A percentile compares a stretch with the other conserved stretches of the same genome.
These are phyloP conservation scores for Euura lappo DNA, from an alignment of 1,140 invertebrate species.

Conservation along the genomic window DNA sequence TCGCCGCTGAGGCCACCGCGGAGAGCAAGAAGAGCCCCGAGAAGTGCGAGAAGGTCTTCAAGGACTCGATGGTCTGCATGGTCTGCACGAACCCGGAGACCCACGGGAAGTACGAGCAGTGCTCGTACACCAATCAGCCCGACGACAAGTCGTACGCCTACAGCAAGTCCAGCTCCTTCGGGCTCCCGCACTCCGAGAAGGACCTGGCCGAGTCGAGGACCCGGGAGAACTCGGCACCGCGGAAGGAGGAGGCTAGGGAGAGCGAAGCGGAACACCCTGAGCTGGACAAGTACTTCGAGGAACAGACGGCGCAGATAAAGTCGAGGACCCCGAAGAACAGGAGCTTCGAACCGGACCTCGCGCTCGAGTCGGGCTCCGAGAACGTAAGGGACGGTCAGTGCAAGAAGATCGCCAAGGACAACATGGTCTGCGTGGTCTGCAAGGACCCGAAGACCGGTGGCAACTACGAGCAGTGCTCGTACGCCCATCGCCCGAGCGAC, in stretches of 20 bases:
- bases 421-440: constrained; percentile 71
- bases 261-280: neutral
- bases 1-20: constrained; percentile 17
- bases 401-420: constrained; percentile 66
- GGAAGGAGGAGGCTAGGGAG: neutral
- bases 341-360: constrained; percentile 11
- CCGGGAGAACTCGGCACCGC: neutral
- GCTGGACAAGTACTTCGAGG: neutral
- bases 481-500: constrained; percentile 70
- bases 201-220: neutral
- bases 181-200: neutral
- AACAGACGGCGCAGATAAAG: neutral
- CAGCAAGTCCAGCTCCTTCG: constrained; percentile 38
- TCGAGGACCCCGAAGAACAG: neutral
- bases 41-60: constrained; percentile 66
- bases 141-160: constrained; percentile 71
- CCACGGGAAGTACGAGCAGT: constrained; percentile 76
- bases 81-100: constrained; percentile 72
- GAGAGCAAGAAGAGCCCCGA: constrained; percentile 40
- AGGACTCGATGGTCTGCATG: constrained; percentile 72
- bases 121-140: constrained; percentile 70
- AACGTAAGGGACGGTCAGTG: constrained; percentile 54
- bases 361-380: constrained; percentile 31
- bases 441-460: constrained; percentile 71
- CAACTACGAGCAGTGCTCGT: constrained; percentile 75